Percentiles rank a stretch among this genome's conserved stretches.
These are phyloP conservation scores for Mythimna impura DNA, from an alignment of 2,888 invertebrate species.

Conservation along the genomic window DNA sequence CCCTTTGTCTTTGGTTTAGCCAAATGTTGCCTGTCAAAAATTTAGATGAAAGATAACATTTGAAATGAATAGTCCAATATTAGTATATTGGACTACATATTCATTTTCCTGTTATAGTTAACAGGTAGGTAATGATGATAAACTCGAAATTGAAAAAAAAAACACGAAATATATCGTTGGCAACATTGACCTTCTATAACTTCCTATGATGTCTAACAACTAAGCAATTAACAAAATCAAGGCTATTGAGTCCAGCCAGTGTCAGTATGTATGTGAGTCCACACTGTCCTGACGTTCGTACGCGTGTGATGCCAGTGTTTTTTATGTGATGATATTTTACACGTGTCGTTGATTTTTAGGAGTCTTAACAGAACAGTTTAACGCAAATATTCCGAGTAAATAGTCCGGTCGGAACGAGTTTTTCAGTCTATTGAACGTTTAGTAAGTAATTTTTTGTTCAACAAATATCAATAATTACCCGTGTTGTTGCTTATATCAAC, in stretches of 20 bases:
- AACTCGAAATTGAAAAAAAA: background rate
- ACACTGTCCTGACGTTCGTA: slow-evolving; percentile 22
- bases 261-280: slow-evolving; percentile 19
- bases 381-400: background rate
- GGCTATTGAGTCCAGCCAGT: slow-evolving; percentile 14
- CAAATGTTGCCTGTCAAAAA: too few species aligned
- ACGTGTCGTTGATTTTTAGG: background rate
- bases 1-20: too few species aligned
- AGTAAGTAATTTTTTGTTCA: slow-evolving; percentile 29
- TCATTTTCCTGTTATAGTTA: too few species aligned
- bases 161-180: background rate
- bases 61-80: slow-evolving; percentile 2
- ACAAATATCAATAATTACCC: slow-evolving; percentile 20
- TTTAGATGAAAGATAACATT: background rate
- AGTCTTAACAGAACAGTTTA: background rate
- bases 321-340: background rate
- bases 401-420: background rate
- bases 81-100: too few species aligned
- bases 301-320: background rate
- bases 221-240: slow-evolving; percentile 37
- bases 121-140: background rate
- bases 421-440: background rate
- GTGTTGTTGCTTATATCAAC: slow-evolving; percentile 7
- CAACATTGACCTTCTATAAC: slow-evolving; percentile 39
- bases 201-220: slow-evolving; percentile 14